Percentiles rank a stretch among this genome's conserved stretches.
phyloP scores from a whole-genome alignment of 53 echinoderm and acorn worm species.

The Holothuria leucospilota region DNA sequence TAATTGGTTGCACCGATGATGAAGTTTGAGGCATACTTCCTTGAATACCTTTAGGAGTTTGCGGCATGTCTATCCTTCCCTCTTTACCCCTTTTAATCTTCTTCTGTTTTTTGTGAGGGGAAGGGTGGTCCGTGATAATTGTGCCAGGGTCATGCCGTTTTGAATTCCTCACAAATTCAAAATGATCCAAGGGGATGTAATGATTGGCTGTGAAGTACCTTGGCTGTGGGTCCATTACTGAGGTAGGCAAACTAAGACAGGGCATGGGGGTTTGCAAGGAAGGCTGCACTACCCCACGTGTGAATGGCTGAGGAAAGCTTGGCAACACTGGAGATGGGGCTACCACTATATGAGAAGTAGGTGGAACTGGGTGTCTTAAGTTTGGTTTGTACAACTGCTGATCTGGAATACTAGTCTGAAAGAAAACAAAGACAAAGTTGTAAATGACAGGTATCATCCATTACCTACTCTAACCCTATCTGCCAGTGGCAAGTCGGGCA shows the following conservation, averaged over 20 bases:
- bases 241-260: constrained; percentile 40
- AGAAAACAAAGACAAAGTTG: neutral
- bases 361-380: constrained; percentile 32
- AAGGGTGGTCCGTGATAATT: constrained; percentile 10
- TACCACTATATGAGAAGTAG: constrained; percentile 37
- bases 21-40: neutral
- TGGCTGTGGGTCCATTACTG: constrained; percentile 33
- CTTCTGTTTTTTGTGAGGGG: constrained; percentile 10
- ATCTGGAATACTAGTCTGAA: constrained; percentile 43
- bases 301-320: neutral
- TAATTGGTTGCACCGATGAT: constrained; percentile 83
- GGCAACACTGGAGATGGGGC: constrained; percentile 32
- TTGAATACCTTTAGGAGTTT: constrained; percentile 30
- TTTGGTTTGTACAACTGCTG: constrained; percentile 38
- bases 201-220: constrained; percentile 18
- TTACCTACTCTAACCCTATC: no score
- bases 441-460: no score
- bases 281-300: constrained; percentile 5
- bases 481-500: no score
- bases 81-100: constrained; percentile 28
- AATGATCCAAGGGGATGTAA: constrained; percentile 35
- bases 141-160: constrained; percentile 43
- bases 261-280: constrained; percentile 21
- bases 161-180: constrained; percentile 4
- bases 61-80: constrained; percentile 33